Evolutionary conservation across 92 coral and sea anemone species (phyloP).

Genomic region (Palythoa grandis): DNA sequence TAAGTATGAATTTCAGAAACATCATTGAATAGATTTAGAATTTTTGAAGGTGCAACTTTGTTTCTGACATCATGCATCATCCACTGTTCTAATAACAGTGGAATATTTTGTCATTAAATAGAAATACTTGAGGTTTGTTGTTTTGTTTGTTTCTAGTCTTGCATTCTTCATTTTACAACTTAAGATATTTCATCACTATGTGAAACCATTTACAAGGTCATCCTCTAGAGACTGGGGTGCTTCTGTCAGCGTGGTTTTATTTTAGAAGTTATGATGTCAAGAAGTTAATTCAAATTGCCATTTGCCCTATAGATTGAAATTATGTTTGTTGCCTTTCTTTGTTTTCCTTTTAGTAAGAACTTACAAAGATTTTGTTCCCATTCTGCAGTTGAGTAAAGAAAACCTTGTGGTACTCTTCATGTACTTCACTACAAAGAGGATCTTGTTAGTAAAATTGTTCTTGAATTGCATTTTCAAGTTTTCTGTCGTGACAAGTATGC

Average conservation of each 20-base stretch:
- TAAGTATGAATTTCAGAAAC: no score
- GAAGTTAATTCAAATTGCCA: background rate
- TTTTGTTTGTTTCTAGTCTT: slow-evolving; percentile 1
- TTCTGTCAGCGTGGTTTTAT: slow-evolving; percentile 1
- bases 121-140: background rate
- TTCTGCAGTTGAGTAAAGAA: slow-evolving; percentile 13
- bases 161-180: no score
- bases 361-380: background rate
- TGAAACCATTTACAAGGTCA: background rate
- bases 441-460: background rate
- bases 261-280: background rate
- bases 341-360: background rate
- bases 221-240: background rate
- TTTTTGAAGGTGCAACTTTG: no score
- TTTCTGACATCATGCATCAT: no score
- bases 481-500: background rate
- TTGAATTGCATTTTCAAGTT: background rate
- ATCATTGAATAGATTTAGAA: no score
- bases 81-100: no score
- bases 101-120: no score
- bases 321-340: background rate
- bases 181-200: background rate
- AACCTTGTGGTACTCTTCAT: background rate
- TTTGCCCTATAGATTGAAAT: background rate
- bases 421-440: background rate